Evolutionary conservation across 2,888 invertebrate species (phyloP), one percentile per base, ranked within the genome.

Genomic region (Eueremaeus valkanovi): DNA sequence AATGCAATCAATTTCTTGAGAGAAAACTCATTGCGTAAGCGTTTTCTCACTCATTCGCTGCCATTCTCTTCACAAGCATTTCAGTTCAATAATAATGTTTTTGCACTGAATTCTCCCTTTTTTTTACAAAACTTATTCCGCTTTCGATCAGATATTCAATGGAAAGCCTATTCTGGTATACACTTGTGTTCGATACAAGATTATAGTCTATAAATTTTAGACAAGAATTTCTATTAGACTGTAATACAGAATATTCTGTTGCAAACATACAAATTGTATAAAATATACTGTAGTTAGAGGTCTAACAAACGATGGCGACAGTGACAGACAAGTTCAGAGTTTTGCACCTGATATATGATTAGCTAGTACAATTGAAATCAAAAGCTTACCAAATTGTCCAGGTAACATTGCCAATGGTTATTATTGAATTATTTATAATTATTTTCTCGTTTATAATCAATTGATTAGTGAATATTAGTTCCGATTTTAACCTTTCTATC

Each of bases 1-100:
- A 68, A 68, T 42, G 68, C 24, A 68, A 68, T 68, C 68, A 68
- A 68, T 68, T n/a, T 68, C 24, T 68, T 21, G 68, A 8, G 33
- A n/a, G 9, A 42, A 33, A 63, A 63, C 21, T 27, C 40, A 68
- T 42, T 68, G 68, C 24, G 27, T 61, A 61, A 61, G 61, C 31
- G 27, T 31, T 33, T 33, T 31, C 24, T 55, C 27, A 55, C 40
- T 40, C 40, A 45, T 16, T 2, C 42, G 18, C n/a, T n/a, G n/a
- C n/a, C n/a, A n/a, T n/a, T 45, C 18, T 45, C 11, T 45, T 45
- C 6, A 16, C 16, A 45, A 27, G 16, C 45, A 11, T 45, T 55
- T 55, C 5, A 55, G 9, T 55, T 27, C 55, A 55, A 55, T 55
- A 55, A 55, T 55, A 24, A 55, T 55, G n/a, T 55, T 55, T 55